phyloP scores from a whole-genome alignment of 2,113 vertebrate species.

The Empidonax alnorum region DNA sequence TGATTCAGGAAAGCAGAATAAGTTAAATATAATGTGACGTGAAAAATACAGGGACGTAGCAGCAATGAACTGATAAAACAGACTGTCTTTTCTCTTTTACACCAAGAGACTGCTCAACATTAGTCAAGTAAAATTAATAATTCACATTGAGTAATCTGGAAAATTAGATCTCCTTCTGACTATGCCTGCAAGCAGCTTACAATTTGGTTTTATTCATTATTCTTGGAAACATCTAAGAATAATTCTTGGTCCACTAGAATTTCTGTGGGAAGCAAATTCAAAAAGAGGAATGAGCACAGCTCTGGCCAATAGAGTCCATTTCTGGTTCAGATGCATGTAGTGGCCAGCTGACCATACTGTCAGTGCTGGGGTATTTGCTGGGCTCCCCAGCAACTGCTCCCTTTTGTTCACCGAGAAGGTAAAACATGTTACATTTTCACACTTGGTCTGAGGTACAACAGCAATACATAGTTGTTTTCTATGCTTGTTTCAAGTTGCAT shows the following conservation, averaged over 20 bases:
- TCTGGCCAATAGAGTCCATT: neutral
- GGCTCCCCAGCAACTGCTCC: neutral
- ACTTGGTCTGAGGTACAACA: neutral
- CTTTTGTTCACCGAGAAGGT: neutral
- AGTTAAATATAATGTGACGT: neutral
- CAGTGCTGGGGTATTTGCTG: neutral
- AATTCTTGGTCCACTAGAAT: constrained; percentile 32
- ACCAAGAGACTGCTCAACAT: neutral
- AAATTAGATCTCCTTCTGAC: constrained; percentile 36
- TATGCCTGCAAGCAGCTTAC: constrained; percentile 41
- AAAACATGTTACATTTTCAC: neutral
- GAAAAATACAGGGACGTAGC: neutral
- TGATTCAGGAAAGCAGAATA: neutral
- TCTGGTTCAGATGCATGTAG: neutral
- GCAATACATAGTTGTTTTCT: neutral
- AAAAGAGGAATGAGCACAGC: neutral
- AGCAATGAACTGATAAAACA: neutral
- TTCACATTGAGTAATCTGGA: constrained; percentile 52
- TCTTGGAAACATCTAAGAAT: constrained; percentile 49
- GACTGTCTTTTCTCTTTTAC: neutral
- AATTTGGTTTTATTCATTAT: constrained; percentile 34
- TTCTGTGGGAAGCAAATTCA: constrained; percentile 24
- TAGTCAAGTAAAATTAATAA: constrained; percentile 52
- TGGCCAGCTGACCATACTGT: neutral
- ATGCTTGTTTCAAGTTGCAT: neutral